phyloP scores from a whole-genome alignment of 2,797 vertebrate genomes.

The Apodemus agrarius region DNA sequence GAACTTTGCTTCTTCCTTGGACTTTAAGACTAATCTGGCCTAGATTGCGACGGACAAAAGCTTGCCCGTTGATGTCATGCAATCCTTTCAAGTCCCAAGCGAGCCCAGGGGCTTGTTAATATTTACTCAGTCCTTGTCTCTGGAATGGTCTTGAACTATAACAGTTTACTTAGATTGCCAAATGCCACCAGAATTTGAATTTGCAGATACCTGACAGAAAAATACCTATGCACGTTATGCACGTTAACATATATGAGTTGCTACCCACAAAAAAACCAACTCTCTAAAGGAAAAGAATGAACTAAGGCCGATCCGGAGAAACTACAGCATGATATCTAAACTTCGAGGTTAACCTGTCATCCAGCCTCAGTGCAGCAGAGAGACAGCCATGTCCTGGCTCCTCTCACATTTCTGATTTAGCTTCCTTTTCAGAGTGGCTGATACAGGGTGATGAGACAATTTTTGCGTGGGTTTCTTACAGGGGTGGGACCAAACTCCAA shows the following conservation, averaged over 20 bases:
- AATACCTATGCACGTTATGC: constrained; percentile 12
- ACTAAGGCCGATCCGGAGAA: neutral
- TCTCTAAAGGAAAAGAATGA: constrained; percentile 58
- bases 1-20: constrained; percentile 95
- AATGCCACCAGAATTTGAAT: constrained; percentile 75
- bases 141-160: constrained; percentile 83
- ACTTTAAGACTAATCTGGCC: constrained; percentile 92
- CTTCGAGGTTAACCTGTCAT: neutral
- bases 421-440: neutral
- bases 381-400: neutral
- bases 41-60: constrained; percentile 87
- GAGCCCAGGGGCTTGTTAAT: constrained; percentile 87
- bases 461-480: neutral
- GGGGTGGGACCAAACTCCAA: neutral
- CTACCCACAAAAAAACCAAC: constrained; percentile 39
- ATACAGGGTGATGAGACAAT: too few species aligned
- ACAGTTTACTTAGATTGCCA: constrained; percentile 79
- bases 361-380: neutral
- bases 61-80: constrained; percentile 83
- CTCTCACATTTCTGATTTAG: neutral
- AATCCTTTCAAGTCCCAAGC: constrained; percentile 85
- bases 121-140: constrained; percentile 84
- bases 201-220: constrained; percentile 77
- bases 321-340: constrained; percentile 7
- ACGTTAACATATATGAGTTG: constrained; percentile 68